Evolutionary conservation across 2,888 invertebrate species (phyloP), one percentile per base, ranked within the genome.

Genomic region (Euzetes globulus): DNA sequence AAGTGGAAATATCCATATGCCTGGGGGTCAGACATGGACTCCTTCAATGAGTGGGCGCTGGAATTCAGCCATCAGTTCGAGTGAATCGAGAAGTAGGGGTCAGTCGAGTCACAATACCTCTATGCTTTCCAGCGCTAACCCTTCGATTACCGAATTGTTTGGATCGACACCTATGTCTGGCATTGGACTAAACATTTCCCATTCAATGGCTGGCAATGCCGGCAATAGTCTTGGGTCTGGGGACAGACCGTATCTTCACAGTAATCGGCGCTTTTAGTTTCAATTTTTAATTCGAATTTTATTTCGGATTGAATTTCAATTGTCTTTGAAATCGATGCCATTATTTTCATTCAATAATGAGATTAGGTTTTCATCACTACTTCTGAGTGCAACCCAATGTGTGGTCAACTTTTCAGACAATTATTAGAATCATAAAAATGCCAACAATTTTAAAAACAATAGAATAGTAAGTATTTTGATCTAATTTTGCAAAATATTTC

Each of bases 1-100:
- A 25, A 37, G 63, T 37, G 37, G 37, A 63, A 29, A 63, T 63
- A 37, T 33, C 2, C 63, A 63, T 27, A 63, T 63, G 29, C 37
- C 63, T 63, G 63, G 33, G 2, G 6, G 37, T 37, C 63, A 63
- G 27, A 2, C 5, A 33, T 63, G 63, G 63, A 63, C 29, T 7
- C 17, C 15, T 4, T 63, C 63, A 6, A 27, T 29, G 15, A 29
- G 63, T 37, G 19, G 13, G 7, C 63, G 63, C 25, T 63, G 63
- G 63, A 63, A 60, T 27, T 60, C 60, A 19, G 27, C 22, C 27
- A 60, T 27, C 4, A 29, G n/a, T 33, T 63, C 63, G 25, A 63
- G 19, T 63, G 63, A 63, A n/a, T 37, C 63, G 17, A 4, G 63
- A 63, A 63, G 11, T 63, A 29, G 63, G 27, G 33, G 63, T 63